phyloP scores from a whole-genome alignment of 2,888 invertebrate species.

The Mactromeris polynyma region DNA sequence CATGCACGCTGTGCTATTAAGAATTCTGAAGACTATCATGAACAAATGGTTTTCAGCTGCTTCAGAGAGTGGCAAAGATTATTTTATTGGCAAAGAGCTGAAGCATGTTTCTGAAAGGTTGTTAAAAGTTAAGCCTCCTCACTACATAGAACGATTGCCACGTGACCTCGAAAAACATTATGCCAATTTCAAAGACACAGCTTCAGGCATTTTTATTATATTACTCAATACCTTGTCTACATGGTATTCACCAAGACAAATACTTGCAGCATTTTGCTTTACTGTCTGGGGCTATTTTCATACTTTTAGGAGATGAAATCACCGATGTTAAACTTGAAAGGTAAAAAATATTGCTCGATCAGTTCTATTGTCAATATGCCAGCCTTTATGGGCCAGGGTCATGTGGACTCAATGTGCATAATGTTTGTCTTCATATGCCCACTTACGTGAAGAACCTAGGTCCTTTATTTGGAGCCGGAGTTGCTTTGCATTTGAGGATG shows the following conservation, averaged over 20 bases:
- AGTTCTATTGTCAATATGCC: slow-evolving; percentile 52
- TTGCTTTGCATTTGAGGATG: slow-evolving; percentile 66
- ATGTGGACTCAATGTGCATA: slow-evolving; percentile 64
- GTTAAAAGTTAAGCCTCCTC: slow-evolving; percentile 54
- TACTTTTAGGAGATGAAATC: slow-evolving; percentile 65
- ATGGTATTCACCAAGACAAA: slow-evolving; percentile 54
- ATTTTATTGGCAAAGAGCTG: slow-evolving; percentile 55
- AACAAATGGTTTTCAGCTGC: slow-evolving; percentile 52
- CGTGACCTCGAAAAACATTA: slow-evolving; percentile 61
- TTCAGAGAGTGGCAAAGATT: slow-evolving; percentile 27
- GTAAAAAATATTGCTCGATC: slow-evolving; percentile 40
- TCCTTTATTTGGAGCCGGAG: slow-evolving; percentile 65
- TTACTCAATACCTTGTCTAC: slow-evolving; percentile 64
- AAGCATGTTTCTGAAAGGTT: slow-evolving; percentile 35
- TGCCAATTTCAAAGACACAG: slow-evolving; percentile 67
- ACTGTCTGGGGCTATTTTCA: slow-evolving; percentile 61
- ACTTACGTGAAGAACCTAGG: slow-evolving; percentile 49
- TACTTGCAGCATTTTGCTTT: slow-evolving; percentile 56
- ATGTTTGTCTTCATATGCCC: slow-evolving; percentile 41
- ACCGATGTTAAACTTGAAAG: slow-evolving; percentile 32
- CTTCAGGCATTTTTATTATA: slow-evolving; percentile 67
- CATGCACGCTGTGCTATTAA: slow-evolving; percentile 51
- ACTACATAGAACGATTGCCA: slow-evolving; percentile 54
- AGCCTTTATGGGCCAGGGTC: slow-evolving; percentile 49
- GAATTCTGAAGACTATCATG: slow-evolving; percentile 42